These are phyloP conservation scores for Bettongia penicillata DNA, from an alignment of 2,113 vertebrate species.

Conservation along the genomic window DNA sequence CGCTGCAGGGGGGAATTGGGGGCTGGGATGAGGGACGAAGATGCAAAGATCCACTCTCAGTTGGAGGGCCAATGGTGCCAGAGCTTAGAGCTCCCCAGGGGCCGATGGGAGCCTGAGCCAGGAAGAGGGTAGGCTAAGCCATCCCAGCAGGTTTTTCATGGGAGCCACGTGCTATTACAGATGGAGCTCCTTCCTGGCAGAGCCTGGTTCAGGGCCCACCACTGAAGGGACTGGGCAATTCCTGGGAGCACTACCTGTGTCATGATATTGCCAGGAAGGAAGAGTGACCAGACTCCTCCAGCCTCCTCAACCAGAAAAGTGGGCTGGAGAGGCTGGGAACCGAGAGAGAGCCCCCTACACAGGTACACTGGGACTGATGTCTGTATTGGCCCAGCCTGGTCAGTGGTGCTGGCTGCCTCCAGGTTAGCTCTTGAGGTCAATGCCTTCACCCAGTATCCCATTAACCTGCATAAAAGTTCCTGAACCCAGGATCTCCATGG, in stretches of 20 bases:
- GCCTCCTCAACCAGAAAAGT: not conserved
- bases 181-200: not conserved
- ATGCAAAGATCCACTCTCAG: not conserved
- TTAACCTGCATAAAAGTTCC: not conserved
- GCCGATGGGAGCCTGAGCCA: not conserved
- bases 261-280: not conserved
- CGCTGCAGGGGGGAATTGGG: not conserved
- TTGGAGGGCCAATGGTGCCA: not conserved
- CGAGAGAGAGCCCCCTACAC: not conserved
- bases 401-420: not conserved
- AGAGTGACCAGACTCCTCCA: not conserved
- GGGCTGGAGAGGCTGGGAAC: not conserved
- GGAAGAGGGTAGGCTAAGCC: not conserved
- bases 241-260: not conserved
- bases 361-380: not conserved
- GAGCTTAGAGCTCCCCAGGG: not conserved
- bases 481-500: conserved; percentile 41
- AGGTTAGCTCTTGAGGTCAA: not conserved
- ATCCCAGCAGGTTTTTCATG: not conserved
- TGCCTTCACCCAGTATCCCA: conserved; percentile 48
- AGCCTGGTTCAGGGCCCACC: not conserved
- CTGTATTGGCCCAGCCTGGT: not conserved
- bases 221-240: not conserved
- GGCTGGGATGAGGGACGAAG: not conserved
- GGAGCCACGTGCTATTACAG: not conserved